Base-by-base conservation (phyloP, 1,140 invertebrate species). In the Magallana ariakensis region DNA sequence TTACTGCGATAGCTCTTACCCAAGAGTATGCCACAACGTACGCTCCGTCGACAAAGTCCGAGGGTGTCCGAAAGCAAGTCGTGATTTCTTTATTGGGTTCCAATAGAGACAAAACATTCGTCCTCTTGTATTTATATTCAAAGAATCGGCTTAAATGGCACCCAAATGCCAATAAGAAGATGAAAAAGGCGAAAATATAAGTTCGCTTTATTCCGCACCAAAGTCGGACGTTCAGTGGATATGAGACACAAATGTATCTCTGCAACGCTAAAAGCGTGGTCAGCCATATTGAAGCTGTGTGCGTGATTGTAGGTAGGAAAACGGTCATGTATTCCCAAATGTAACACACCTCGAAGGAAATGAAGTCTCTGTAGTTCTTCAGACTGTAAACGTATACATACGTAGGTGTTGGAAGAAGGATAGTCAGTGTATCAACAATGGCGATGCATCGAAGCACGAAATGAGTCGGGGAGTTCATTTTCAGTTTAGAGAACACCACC, bases 381-480 rank as follows among this genome's bases (percentile, higher is more conserved):
- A 85, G 22, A 8, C 55, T 55, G 70, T 85, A 85, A 9, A 80
- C 75, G 66, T 85, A 85, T 13, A 85, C 57, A 33, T 75, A 85
- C 10, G 33, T 55, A 4, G 70, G 62, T 0, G 84, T 85, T 1
- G 62, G 84, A n/a, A 85, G n/a, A n/a, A 80, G 66, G n/a, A 85
- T 75, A 0, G 84, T 85, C 70, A 85, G 22, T 1, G 84, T 85
- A 11, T 85, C 84, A 11, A 70, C 53, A 19, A 85, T 55, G 11
- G 84, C 84, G n/a, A 85, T 85, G 46, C 56, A 80, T 19, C 70
- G 62, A 2, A 85, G 84, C 55, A 85, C n/a, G 66, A 85, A 70
- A 55, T 85, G 84, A 13, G 84, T 85, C 7, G 84, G 62, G 0
- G 84, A 85, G 53, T 85, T 85, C 84, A 85, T 85, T 22, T 75